phyloP scores from a whole-genome alignment of 2,113 vertebrate species.

The Chionodraco myersi region DNA sequence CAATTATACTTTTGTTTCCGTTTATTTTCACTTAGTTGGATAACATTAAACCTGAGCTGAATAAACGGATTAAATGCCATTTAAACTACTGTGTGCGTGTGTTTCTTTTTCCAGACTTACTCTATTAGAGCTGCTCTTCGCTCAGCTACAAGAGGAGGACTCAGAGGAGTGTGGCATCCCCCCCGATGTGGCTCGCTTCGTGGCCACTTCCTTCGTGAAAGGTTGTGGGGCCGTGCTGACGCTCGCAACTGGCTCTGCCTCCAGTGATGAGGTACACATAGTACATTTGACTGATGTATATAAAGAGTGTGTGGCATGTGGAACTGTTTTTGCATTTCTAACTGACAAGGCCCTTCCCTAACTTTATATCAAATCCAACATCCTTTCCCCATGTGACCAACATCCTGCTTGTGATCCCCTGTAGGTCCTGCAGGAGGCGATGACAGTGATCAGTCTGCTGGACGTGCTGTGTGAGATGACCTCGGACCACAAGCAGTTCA shows the following conservation, averaged over 20 bases:
- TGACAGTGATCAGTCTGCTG: conserved; percentile 88
- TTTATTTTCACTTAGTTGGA: too few species aligned
- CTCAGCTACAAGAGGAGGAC: conserved; percentile 81
- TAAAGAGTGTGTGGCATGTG: not conserved
- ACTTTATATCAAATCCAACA: not conserved
- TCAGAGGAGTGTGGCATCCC: conserved; percentile 74
- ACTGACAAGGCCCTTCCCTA: not conserved
- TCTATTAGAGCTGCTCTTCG: conserved; percentile 88
- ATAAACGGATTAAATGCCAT: too few species aligned
- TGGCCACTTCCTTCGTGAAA: conserved; percentile 86
- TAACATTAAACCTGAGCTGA: too few species aligned
- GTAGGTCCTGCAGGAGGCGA: conserved; percentile 85
- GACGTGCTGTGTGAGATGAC: conserved; percentile 96
- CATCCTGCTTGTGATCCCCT: conserved; percentile 47
- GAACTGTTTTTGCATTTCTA: not conserved
- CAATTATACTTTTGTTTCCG: too few species aligned
- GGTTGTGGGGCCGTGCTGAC: conserved; percentile 86
- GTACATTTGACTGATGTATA: not conserved
- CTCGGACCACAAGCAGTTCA: conserved; percentile 83
- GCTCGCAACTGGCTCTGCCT: conserved; percentile 77
- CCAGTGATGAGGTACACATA: conserved; percentile 84
- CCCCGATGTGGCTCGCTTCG: conserved; percentile 80
- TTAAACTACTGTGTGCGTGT: conserved; percentile 1
- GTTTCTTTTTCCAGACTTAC: conserved; percentile 82
- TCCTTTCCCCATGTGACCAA: not conserved